Conservation (phyloP, 2,888 invertebrate genomes). For the Chrysolina americana region DNA sequence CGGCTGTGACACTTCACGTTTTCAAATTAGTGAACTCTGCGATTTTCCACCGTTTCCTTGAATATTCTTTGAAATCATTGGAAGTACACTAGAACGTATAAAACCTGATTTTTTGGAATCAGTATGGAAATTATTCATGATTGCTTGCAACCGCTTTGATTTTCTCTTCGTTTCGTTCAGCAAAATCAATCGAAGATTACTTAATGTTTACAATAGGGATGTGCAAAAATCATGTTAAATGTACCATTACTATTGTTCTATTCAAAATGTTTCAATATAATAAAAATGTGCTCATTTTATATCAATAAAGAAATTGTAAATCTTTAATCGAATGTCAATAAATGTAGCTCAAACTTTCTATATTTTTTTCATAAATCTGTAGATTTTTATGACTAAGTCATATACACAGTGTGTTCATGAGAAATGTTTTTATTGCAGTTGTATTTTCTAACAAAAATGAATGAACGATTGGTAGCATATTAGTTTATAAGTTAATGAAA, state of each 20-base stretch:
- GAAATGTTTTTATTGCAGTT: slow-evolving; percentile 58
- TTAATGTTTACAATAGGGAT: slow-evolving; percentile 14
- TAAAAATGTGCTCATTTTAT: slow-evolving; percentile 63
- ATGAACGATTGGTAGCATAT: slow-evolving; percentile 7
- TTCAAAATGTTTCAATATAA: slow-evolving; percentile 57
- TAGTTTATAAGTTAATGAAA: slow-evolving; percentile 26
- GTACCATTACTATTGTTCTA: slow-evolving; percentile 39
- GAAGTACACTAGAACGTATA: neutral
- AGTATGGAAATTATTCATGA: neutral
- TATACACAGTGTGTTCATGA: slow-evolving; percentile 62
- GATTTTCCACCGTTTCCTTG: slow-evolving; percentile 5
- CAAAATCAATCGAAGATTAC: slow-evolving; percentile 6
- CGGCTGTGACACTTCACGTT: slow-evolving; percentile 39
- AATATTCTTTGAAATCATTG: slow-evolving; percentile 9
- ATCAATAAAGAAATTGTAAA: slow-evolving; percentile 60
- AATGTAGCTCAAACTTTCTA: slow-evolving; percentile 68
- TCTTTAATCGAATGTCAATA: slow-evolving; percentile 69
- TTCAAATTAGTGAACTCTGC: slow-evolving; percentile 27
- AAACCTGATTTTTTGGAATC: slow-evolving; percentile 18
- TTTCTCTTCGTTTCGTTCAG: slow-evolving; percentile 21
- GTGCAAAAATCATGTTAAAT: slow-evolving; percentile 26
- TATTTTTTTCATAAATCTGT: slow-evolving; percentile 66
- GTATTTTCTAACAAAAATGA: slow-evolving; percentile 51
- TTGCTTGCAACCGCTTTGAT: slow-evolving; percentile 48
- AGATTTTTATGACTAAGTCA: slow-evolving; percentile 63